phyloP scores from a whole-genome alignment of 2,888 invertebrate genomes.

The Elysia crispata region DNA sequence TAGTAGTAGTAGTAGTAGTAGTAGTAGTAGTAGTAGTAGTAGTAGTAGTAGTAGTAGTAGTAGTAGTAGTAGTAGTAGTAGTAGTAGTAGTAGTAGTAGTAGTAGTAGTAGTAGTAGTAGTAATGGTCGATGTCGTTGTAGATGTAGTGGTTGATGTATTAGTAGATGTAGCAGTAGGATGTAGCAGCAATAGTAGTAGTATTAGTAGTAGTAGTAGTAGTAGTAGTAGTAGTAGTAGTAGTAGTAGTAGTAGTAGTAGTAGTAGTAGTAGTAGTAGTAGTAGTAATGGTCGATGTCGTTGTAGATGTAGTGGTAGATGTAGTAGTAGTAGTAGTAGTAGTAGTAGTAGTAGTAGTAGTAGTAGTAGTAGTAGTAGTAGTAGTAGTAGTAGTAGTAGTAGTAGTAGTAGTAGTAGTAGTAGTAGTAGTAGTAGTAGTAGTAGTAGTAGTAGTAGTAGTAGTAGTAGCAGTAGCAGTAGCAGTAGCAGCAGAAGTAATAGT shows the following conservation, averaged over 20 bases:
- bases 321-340: too few relatives aligned
- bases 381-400: conserved; percentile 20
- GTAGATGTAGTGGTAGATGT: too few relatives aligned
- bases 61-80: conserved; percentile 31
- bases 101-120: conserved; percentile 26
- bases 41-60: conserved; percentile 31
- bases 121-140: not conserved
- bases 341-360: conserved; percentile 28
- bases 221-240: conserved; percentile 9
- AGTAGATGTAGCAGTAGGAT: conserved; percentile 10
- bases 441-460: conserved; percentile 35
- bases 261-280: conserved; percentile 7
- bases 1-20: conserved; percentile 13
- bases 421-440: conserved; percentile 32
- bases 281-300: not conserved
- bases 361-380: conserved; percentile 23
- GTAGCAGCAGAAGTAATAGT: too few relatives aligned
- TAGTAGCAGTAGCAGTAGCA: conserved; percentile 2
- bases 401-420: conserved; percentile 32
- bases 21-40: conserved; percentile 24
- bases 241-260: conserved; percentile 23
- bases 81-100: conserved; percentile 32
- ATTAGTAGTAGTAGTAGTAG: too few relatives aligned
- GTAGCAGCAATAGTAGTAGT: too few relatives aligned
- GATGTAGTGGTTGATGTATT: not conserved